Evolutionary conservation across 2,888 invertebrate genomes (phyloP), one percentile per base, ranked within the genome.

Genomic region (Petrolisthes manimaculis): DNA sequence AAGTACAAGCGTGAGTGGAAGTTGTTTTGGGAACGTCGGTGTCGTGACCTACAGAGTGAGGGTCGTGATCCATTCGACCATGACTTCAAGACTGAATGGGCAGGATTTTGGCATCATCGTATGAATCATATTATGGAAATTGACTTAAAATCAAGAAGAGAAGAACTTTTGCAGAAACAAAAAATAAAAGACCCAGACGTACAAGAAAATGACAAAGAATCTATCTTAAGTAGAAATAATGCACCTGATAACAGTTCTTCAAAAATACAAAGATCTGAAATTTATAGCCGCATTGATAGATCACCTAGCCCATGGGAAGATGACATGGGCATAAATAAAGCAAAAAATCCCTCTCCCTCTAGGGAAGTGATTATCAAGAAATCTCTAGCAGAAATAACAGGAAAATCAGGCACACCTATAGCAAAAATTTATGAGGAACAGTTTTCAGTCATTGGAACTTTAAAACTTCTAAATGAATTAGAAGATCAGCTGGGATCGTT

Each of bases 41-140:
- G 96, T 92, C 96, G 96, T 92, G 96, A 97, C 93, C 93, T 97
- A 84, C 96, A 96, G 92, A 93, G 94, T 94, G 95, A 95, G 93
- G 95, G 95, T 82, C 95, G 95, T 92, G 96, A 97, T 92, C 95
- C 96, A 0, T 94, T 95, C 61, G 95, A 95, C 91, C 95, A 97
- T 92, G 97, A 97, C 92, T 97, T 96, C 92, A 97, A 97, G 92
- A 96, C 97, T 0, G 97, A 97, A 92, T 97, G 97, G 97, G 97
- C 97, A 84, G 93, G 95, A 83, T 97, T 95, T 93, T 97, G 97
- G 97, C 96, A 96, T 92, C 95, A 95, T 89, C 95, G 96, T 14
- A 96, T 97, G 95, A 95, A 95, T 86, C 96, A 96, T 91, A 93
- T 97, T 8, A 96, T 81, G 53, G 56, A 55, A 54, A 14, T 18